Base-by-base conservation (phyloP, 1,140 invertebrate genomes). In the Gyrodactylus salaris region DNA sequence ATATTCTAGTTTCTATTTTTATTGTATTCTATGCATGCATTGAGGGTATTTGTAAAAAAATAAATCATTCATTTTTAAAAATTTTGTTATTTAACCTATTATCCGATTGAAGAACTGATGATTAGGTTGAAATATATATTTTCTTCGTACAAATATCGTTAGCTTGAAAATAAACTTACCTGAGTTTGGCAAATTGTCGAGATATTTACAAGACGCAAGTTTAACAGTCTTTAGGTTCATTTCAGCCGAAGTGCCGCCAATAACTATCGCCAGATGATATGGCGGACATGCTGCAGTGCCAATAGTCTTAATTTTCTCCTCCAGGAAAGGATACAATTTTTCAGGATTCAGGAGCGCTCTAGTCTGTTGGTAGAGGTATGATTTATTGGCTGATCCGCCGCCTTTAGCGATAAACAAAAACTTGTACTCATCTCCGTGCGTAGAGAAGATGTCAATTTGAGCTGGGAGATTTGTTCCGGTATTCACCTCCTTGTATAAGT, bases 341-440 rank as follows among this genome's bases (percentile, higher is more conserved):
- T 81, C 79, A 23, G 79, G 79, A 75, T 81, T 81, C 22, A 82
- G 76, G 21, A 81, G 72, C 27, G 80, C 80, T 75, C 81, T 81
- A 2, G 81, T 82, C 75, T 82, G 80, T 75, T 82, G 81, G 74
- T 76, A 82, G 1, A 82, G 76, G 75, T 79, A 82, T 16, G 79
- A 78, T 75, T 82, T 82, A 75, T 82, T 82, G 21, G 81, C 81
- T 0, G 81, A 82, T 0, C 81, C 81, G 7, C 81, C 81, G 27
- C 81, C 81, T 77, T 82, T 82, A 26, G 81, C 80, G 22, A 82
- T 78, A 75, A 81, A 82, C 54, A 81, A 77, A 75, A 82, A 82
- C 73, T 82, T 78, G 75, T 81, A 82, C 73, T 79, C 77, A 68
- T 76, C 76, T 1, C 77, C 77, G 20, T 77, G 74, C n/a, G 78